Percentiles rank a stretch among this genome's conserved stretches.
Conservation (phyloP, 2,113 vertebrate species). For the Oryzias celebensis region DNA sequence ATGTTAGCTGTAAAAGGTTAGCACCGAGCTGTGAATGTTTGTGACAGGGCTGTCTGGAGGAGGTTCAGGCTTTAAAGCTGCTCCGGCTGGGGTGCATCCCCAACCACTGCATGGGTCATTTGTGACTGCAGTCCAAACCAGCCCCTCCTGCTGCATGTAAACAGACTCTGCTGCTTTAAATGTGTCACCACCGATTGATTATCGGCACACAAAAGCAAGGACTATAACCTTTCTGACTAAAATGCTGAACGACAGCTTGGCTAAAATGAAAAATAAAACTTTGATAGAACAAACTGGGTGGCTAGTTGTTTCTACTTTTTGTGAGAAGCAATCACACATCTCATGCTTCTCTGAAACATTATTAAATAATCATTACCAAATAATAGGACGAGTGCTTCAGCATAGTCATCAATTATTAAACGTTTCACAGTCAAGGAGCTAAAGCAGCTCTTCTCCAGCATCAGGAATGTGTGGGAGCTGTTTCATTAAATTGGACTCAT, state of each 20-base stretch:
- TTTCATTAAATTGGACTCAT: conserved; percentile 11
- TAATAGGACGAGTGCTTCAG: conserved; percentile 1
- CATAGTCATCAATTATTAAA: conserved; percentile 16
- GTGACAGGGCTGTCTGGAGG: conserved; percentile 37
- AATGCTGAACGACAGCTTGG: not conserved
- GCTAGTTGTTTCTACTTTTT: not conserved
- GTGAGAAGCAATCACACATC: not conserved
- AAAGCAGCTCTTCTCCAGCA: conserved; percentile 2
- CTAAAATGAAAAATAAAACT: too few relatives aligned
- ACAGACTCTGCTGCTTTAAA: conserved; percentile 30
- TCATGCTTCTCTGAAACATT: not conserved
- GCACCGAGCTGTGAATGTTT: conserved; percentile 36
- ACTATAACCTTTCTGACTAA: not conserved
- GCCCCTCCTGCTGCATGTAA: conserved; percentile 9
- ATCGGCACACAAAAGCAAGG: conserved; percentile 15
- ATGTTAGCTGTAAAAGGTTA: conserved; percentile 37
- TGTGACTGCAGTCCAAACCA: conserved; percentile 14
- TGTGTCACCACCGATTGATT: conserved; percentile 53
- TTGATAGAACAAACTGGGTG: not conserved
- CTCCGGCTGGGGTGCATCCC: conserved; percentile 61
- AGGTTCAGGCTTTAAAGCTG: conserved; percentile 29
- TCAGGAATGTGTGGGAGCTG: not conserved
- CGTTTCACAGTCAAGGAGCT: conserved; percentile 1
- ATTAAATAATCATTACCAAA: conserved; percentile 1
- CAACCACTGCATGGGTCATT: conserved; percentile 54